Evolutionary conservation across 2,113 vertebrate species (phyloP).

Genomic region (Callipepla californica): DNA sequence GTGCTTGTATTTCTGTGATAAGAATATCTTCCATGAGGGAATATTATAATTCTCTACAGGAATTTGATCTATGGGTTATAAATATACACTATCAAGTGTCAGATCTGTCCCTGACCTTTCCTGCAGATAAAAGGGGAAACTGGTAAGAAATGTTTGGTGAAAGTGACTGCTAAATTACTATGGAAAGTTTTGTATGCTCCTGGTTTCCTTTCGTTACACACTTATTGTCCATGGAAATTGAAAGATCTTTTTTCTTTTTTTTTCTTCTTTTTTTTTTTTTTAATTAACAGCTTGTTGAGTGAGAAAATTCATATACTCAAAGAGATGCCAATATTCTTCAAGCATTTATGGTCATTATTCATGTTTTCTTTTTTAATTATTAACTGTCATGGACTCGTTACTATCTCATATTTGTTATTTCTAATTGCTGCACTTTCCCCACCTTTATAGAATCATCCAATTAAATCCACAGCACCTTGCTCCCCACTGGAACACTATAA

Average conservation of each 20-base stretch:
- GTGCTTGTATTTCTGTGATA: background rate
- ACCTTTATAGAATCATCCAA: background rate
- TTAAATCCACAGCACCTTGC: background rate
- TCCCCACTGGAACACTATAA: background rate
- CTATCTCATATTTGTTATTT: background rate
- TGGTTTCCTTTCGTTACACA: constrained; percentile 8
- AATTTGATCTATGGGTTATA: constrained; percentile 19
- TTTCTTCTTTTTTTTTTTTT: too few species aligned
- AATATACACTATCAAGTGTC: background rate
- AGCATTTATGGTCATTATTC: background rate
- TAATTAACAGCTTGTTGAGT: background rate
- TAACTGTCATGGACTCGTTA: background rate
- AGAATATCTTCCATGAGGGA: background rate
- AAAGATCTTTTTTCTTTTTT: background rate
- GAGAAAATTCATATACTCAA: background rate
- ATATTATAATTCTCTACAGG: constrained; percentile 4
- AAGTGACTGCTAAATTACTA: background rate
- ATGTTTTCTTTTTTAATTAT: background rate
- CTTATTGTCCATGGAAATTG: background rate
- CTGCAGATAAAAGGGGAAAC: constrained; percentile 1
- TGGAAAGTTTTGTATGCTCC: background rate
- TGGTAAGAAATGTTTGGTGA: background rate
- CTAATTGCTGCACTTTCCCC: background rate
- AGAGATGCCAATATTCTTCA: background rate
- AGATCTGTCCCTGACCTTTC: background rate